Base-by-base conservation (phyloP, 2,888 invertebrate species). In the Polyommatus icarus region DNA sequence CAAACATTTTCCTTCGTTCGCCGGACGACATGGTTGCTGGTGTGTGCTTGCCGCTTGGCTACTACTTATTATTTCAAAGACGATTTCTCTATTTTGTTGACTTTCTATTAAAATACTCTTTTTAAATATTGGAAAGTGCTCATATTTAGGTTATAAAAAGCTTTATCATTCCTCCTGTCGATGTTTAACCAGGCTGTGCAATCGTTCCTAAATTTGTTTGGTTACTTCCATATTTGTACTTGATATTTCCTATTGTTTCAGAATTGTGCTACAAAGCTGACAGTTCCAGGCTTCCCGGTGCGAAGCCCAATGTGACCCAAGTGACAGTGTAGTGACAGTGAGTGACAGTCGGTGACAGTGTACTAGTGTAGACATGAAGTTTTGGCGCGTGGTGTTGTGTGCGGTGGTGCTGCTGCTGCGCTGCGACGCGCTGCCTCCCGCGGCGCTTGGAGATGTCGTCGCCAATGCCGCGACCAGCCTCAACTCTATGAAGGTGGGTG, bases 401-500 rank as follows among this genome's bases (percentile, higher is more conserved):
- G 88, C 87, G 54, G 89, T 88, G 81, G 87, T 88, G 75, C 84
- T 89, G 76, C 86, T 90, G 79, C 79, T 90, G 81, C 87, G 85
- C 78, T 87, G 88, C 81, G 85, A 87, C 50, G 92, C 92, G 36
- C 83, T 94, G 77, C 94, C 94, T 54, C 94, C 94, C 0, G 94
- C 94, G 1, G 90, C 94, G 5, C 86, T 94, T 1, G 94, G 94
- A 0, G 94, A 94, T 77, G 94, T 93, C 59, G 93, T 94, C 76
- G 89, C 90, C 71, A 94, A 94, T 78, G 94, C 94, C 1, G 94
- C 94, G 1, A 91, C 88, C 76, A 92, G 93, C 79, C 90, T 94
- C 81, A 94, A 94, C 82, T 93, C 93, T 77, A 94, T 94, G 93
- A 94, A 94, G 90, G 94, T 94, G 85, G 85, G 81, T 73, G n/a